These are phyloP conservation scores for Oligia latruncula DNA, from an alignment of 2,888 invertebrate genomes.

Conservation along the genomic window DNA sequence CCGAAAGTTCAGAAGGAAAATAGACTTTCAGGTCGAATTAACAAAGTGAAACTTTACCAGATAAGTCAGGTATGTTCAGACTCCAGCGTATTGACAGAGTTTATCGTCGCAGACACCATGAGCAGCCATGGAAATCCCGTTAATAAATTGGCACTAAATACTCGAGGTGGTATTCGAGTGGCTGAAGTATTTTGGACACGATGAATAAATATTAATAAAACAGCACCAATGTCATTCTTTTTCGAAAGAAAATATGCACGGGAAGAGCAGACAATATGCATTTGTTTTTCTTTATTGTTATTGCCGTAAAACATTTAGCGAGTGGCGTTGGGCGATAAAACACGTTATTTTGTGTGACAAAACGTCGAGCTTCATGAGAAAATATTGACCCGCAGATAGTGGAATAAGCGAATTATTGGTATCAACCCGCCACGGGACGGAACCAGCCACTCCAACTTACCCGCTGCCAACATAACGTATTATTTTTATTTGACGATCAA, in stretches of 20 bases:
- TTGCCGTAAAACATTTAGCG: slow-evolving; percentile 89
- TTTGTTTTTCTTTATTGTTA: slow-evolving; percentile 90
- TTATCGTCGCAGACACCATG: slow-evolving; percentile 64
- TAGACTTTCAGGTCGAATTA: slow-evolving; percentile 25
- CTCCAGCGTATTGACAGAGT: slow-evolving; percentile 63
- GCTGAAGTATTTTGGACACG: slow-evolving; percentile 83
- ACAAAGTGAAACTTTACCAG: slow-evolving; percentile 38
- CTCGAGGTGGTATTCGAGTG: slow-evolving; percentile 72
- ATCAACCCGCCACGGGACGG: slow-evolving; percentile 73
- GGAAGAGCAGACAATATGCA: slow-evolving; percentile 86
- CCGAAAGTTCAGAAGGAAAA: slow-evolving; percentile 19
- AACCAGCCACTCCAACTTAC: slow-evolving; percentile 71
- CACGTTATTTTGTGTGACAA: slow-evolving; percentile 90
- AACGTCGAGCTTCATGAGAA: slow-evolving; percentile 89
- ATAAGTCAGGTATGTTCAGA: slow-evolving; percentile 28
- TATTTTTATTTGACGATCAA: slow-evolving; percentile 66
- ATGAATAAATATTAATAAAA: slow-evolving; percentile 88
- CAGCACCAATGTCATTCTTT: slow-evolving; percentile 83
- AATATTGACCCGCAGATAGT: slow-evolving; percentile 89
- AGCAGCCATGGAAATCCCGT: slow-evolving; percentile 70
- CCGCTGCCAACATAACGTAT: slow-evolving; percentile 65
- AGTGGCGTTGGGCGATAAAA: slow-evolving; percentile 84
- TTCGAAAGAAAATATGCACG: slow-evolving; percentile 83
- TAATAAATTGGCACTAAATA: slow-evolving; percentile 80
- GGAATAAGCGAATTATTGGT: slow-evolving; percentile 88